Percentiles rank a stretch among this genome's conserved stretches.
Evolutionary conservation across 1,140 invertebrate genomes (phyloP).

Genomic region (Hesperophylax magnus): DNA sequence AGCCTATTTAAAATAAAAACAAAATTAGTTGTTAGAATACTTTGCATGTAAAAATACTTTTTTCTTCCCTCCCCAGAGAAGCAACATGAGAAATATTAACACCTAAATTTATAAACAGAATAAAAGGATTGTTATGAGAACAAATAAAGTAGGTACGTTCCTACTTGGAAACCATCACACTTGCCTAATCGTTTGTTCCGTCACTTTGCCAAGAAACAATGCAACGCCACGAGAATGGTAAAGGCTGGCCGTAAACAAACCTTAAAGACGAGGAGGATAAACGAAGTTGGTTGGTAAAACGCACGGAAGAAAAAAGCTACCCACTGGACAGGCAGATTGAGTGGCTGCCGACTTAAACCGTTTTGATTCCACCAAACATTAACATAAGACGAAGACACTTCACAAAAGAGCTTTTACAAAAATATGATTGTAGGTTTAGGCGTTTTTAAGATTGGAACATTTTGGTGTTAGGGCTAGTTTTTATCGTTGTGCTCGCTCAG

Average conservation of each 20-base stretch:
- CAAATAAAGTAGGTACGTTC: no score
- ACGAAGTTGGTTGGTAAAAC: not conserved
- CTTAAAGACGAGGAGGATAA: not conserved
- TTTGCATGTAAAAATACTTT: no score
- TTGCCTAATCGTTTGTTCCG: no score
- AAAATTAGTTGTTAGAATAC: no score
- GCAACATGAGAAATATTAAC: no score
- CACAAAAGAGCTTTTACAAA: not conserved
- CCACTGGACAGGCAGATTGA: slow-evolving; percentile 2
- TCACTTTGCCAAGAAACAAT: not conserved
- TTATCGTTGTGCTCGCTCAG: not conserved
- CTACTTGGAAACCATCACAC: no score
- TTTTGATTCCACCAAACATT: not conserved
- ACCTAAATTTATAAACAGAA: no score
- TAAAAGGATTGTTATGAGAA: no score
- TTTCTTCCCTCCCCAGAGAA: no score
- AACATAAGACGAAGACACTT: not conserved
- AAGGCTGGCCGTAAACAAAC: slow-evolving; percentile 12
- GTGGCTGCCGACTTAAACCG: not conserved
- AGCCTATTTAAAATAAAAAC: no score
- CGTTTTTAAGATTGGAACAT: not conserved
- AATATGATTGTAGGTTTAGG: not conserved
- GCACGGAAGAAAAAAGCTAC: slow-evolving; percentile 35
- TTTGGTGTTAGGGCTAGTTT: not conserved
- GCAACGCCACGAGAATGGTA: slow-evolving; percentile 2